Conservation (phyloP, 2,888 invertebrate species). For the Seira sanloemensis region DNA sequence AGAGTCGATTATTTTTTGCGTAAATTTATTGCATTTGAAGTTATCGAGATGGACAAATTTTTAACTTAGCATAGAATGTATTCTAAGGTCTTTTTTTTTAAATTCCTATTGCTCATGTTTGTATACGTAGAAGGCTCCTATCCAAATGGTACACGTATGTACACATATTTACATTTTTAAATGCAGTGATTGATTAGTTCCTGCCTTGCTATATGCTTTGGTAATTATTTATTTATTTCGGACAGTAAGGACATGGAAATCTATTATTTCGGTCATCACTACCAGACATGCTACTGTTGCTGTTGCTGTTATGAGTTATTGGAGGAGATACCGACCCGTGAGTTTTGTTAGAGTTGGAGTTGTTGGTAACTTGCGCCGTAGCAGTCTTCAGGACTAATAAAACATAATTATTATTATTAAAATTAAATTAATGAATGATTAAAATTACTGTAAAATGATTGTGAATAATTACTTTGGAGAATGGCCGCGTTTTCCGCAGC, state of each 20-base stretch:
- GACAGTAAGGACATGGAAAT: conserved; percentile 52
- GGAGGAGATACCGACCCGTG: conserved; percentile 4
- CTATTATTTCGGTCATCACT: conserved; percentile 46
- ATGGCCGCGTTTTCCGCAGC: conserved; percentile 53
- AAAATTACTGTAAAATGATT: too few species aligned
- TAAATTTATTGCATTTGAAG: too few species aligned
- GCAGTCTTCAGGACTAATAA: conserved; percentile 52
- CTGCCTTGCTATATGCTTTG: too few species aligned
- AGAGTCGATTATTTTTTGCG: too few species aligned
- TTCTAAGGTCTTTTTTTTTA: too few species aligned
- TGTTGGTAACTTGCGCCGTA: conserved; percentile 44
- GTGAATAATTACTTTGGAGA: conserved; percentile 45
- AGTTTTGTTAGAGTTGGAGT: conserved; percentile 10
- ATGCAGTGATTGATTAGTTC: conserved; percentile 1
- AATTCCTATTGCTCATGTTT: too few species aligned
- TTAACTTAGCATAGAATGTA: too few species aligned
- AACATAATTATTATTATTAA: too few species aligned
- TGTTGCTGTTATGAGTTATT: conserved; percentile 22
- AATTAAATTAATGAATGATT: too few species aligned
- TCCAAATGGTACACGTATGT: background rate
- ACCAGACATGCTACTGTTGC: conserved; percentile 27
- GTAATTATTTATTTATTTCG: too few species aligned
- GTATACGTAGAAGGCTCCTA: too few species aligned
- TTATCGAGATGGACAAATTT: background rate
- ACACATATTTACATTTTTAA: background rate